Base-by-base conservation (phyloP, 2,888 invertebrate genomes). In the Mythimna pallens region DNA sequence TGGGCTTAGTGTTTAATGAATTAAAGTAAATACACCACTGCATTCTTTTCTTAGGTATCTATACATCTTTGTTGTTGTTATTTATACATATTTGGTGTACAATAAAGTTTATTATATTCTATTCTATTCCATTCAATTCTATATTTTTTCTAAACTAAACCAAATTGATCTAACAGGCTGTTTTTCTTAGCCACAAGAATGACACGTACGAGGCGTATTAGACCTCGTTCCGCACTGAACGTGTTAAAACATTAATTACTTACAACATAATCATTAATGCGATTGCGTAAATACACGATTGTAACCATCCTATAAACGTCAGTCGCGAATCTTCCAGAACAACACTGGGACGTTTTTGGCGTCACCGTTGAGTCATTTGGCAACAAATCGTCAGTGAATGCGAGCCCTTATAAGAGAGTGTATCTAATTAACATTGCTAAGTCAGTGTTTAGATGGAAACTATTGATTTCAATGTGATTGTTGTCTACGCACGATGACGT, bases 381-480 rank as follows among this genome's bases (percentile, higher is more conserved):
- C 59, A 57, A 65, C 64, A 36, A 25, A 57, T 30, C 68, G 65
- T 52, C 61, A 73, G 73, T 77, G 57, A 61, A 20, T 57, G 65
- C 10, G 64, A n/a, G 20, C 57, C 77, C 65, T 70, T 76, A 71
- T 67, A 71, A 22, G 64, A 50, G 52, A 36, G 55, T 65, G 65
- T 40, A 8, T 3, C 22, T 22, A 47, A 76, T 73, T 80, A 70
- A 80, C 73, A 80, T 80, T 70, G 76, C 66, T 57, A 67, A 67
- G 22, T 70, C 9, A n/a, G 20, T 64, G 55, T 76, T 65, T 70
- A 80, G 67, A 68, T 52, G 62, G 66, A 65, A 78, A 61, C 59
- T 54, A 74, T 70, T 76, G 76, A 34, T 58, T 80, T 43, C 20
- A 66, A 76, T 65, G 47, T 65, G 40, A 73, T 80, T 77, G 66